Percentiles rank a stretch among this genome's conserved stretches.
phyloP scores from a whole-genome alignment of 1,140 invertebrate genomes.

The Monochamus saltuarius region DNA sequence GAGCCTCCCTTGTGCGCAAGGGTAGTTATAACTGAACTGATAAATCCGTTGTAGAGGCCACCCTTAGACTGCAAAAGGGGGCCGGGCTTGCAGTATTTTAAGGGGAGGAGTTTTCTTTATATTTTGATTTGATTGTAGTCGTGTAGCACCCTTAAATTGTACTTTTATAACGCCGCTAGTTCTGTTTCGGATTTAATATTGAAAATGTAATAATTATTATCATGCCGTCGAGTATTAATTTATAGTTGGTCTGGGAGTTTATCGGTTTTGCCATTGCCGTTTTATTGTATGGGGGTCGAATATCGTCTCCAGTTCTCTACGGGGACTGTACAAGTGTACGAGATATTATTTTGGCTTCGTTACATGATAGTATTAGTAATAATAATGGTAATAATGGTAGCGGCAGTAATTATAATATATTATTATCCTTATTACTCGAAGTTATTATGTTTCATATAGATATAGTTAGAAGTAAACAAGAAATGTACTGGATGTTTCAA shows the following conservation, averaged over 20 bases:
- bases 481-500: no score
- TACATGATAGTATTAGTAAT: no score
- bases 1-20: conserved; percentile 18
- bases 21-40: conserved; percentile 34
- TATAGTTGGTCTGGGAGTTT: conserved; percentile 6
- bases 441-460: no score
- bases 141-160: conserved; percentile 33
- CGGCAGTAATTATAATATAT: no score
- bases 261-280: background rate
- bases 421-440: no score
- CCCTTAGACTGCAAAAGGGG: conserved; percentile 41
- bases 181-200: background rate
- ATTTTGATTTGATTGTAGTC: conserved; percentile 32
- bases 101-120: conserved; percentile 47
- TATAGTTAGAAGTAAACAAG: no score
- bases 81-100: conserved; percentile 34
- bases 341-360: no score
- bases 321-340: no score
- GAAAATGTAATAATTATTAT: conserved; percentile 13
- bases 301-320: no score
- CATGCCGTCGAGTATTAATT: conserved; percentile 8
- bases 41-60: conserved; percentile 38
- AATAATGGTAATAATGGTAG: no score
- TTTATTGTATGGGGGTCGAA: background rate
- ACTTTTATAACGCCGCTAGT: conserved; percentile 27